Percentiles rank a stretch among this genome's conserved stretches.
Evolutionary conservation across 2,113 vertebrate genomes (phyloP).

Genomic region (Larimichthys crocea): DNA sequence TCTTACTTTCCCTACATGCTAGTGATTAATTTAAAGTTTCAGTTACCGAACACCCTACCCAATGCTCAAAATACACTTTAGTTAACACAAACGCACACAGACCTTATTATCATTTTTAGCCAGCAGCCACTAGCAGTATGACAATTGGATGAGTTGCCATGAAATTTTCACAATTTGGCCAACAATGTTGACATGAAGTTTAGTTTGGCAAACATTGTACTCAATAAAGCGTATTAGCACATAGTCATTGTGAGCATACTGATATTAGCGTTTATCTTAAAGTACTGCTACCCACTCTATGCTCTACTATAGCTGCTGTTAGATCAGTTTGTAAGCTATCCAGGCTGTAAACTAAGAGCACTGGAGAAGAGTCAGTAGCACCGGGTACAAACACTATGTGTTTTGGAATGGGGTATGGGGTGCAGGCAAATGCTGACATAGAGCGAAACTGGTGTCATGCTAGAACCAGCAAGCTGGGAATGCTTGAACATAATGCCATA

Average conservation of each 20-base stretch:
- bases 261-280: neutral
- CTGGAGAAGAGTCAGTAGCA: too few species aligned
- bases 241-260: neutral
- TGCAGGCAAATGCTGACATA: too few species aligned
- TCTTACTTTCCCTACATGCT: neutral
- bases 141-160: neutral
- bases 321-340: too few species aligned
- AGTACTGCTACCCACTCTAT: neutral
- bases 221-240: neutral
- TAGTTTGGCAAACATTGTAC: neutral
- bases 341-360: too few species aligned
- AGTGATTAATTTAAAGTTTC: neutral
- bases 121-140: neutral
- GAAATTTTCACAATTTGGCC: neutral
- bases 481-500: too few species aligned
- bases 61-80: neutral
- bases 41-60: neutral
- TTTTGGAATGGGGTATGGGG: too few species aligned
- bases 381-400: too few species aligned
- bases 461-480: too few species aligned
- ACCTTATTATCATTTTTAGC: neutral
- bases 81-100: neutral
- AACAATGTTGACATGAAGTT: neutral
- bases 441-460: too few species aligned
- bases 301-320: too few species aligned